Conservation (phyloP, 23 tunicate genomes). For the Trididemnum miniatum region DNA sequence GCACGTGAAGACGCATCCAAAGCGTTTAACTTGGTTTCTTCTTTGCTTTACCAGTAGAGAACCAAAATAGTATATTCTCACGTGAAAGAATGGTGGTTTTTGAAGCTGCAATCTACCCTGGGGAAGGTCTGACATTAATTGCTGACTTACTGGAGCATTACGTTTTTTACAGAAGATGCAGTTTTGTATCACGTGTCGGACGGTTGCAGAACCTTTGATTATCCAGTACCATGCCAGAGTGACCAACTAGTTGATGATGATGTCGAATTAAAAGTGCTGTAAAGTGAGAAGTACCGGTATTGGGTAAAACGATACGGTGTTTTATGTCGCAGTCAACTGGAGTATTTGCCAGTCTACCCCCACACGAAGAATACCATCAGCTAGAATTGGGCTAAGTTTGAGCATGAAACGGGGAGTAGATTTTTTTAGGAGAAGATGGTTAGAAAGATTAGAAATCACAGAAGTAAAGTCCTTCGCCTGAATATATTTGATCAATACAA, state of each 20-base stretch:
- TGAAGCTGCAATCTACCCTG: not conserved
- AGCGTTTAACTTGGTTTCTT: not conserved
- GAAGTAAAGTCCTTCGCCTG: not conserved
- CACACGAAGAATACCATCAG: slow-evolving; percentile 20
- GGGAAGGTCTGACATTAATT: slow-evolving; percentile 1
- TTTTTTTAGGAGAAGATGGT: not conserved
- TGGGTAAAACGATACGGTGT: slow-evolving; percentile 10
- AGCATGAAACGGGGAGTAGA: not conserved
- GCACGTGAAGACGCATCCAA: slow-evolving; percentile 12
- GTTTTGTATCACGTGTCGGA: not conserved
- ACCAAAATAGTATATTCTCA: slow-evolving; percentile 2
- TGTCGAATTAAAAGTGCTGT: not conserved
- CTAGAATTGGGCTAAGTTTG: slow-evolving; percentile 31
- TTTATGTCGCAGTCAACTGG: not conserved
- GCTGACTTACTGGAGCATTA: not conserved
- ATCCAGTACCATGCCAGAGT: slow-evolving; percentile 16
- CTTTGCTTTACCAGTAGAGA: not conserved
- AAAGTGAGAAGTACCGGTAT: not conserved
- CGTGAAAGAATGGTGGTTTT: not conserved
- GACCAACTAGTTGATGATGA: slow-evolving; percentile 9
- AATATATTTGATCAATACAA: not conserved
- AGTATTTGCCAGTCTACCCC: slow-evolving; percentile 15
- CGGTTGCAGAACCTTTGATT: not conserved
- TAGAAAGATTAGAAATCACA: not conserved
- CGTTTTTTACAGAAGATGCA: slow-evolving; percentile 7